Evolutionary conservation across 2,797 vertebrate genomes (phyloP).

Genomic region (Limosa lapponica): DNA sequence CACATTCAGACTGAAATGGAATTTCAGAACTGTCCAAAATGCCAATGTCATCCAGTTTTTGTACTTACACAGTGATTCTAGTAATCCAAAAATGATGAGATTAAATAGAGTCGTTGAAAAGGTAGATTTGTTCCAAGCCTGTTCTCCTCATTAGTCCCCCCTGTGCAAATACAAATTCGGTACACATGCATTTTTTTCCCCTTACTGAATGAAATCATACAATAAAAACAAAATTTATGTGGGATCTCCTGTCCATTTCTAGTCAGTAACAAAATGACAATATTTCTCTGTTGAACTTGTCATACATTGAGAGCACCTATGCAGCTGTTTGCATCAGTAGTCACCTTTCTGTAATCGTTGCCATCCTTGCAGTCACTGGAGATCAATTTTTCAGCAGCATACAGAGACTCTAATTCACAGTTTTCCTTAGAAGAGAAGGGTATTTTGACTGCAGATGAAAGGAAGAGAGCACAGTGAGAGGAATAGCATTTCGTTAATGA

Average conservation of each 20-base stretch:
- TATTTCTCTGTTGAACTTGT: not conserved
- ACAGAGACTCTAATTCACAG: not conserved
- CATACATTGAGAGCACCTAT: not conserved
- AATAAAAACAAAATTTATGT: rapidly evolving
- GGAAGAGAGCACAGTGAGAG: not conserved
- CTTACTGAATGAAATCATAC: not conserved
- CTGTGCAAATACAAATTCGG: not conserved
- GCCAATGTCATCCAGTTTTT: not conserved
- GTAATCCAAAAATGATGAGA: not conserved
- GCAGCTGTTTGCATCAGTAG: not conserved
- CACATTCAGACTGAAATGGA: not conserved
- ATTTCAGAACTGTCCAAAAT: not conserved
- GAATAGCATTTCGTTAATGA: not conserved
- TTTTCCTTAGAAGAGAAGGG: not conserved
- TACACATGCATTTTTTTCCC: rapidly evolving
- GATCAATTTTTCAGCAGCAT: not conserved
- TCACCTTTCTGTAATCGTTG: not conserved
- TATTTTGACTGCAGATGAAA: constrained; percentile 18
- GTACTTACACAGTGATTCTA: not conserved
- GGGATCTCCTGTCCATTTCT: not conserved
- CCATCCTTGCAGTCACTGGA: not conserved
- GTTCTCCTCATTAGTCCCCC: not conserved
- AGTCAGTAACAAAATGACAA: rapidly evolving
- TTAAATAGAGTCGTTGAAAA: not conserved
- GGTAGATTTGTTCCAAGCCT: not conserved